These are phyloP conservation scores for Scomber colias DNA, from an alignment of 2,113 vertebrate species.

Conservation along the genomic window DNA sequence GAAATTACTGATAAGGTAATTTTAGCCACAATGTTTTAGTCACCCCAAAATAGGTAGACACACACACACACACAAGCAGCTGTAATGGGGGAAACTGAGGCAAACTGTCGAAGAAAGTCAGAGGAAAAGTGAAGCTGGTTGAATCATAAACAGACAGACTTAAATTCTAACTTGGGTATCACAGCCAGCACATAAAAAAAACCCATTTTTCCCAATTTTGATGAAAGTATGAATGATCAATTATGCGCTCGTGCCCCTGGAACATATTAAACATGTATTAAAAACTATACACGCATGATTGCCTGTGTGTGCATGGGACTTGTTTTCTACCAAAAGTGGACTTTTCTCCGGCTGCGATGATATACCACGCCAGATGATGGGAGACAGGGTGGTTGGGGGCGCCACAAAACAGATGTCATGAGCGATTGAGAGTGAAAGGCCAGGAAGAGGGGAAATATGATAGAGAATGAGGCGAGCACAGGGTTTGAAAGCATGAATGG, in stretches of 20 bases:
- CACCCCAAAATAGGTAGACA: conserved; percentile 4
- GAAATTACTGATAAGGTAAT: not conserved
- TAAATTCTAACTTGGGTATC: conserved; percentile 36
- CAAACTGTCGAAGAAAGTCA: conserved; percentile 27
- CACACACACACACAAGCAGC: conserved; percentile 12
- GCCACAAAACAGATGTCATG: conserved; percentile 72
- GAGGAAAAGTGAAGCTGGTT: conserved; percentile 39
- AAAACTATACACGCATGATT: conserved; percentile 55
- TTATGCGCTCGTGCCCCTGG: conserved; percentile 59
- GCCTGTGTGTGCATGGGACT: conserved; percentile 2
- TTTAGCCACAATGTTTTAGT: not conserved
- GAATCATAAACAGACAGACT: conserved; percentile 59
- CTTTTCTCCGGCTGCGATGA: conserved; percentile 29
- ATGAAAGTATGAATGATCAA: conserved; percentile 60
- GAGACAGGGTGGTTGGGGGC: conserved; percentile 37
- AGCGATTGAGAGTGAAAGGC: conserved; percentile 66
- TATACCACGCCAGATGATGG: conserved; percentile 47
- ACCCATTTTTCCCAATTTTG: conserved; percentile 49
- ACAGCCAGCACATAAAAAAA: conserved; percentile 60
- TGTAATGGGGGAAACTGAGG: conserved; percentile 14
- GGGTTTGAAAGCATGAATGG: conserved; percentile 51
- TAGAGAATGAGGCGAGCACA: conserved; percentile 53
- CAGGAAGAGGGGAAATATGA: conserved; percentile 65
- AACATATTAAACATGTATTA: conserved; percentile 56
- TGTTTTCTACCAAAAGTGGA: conserved; percentile 48